phyloP scores from a whole-genome alignment of 30 jellyfish, hydroid and myxozoan genomes.

The Sanderia malayensis region DNA sequence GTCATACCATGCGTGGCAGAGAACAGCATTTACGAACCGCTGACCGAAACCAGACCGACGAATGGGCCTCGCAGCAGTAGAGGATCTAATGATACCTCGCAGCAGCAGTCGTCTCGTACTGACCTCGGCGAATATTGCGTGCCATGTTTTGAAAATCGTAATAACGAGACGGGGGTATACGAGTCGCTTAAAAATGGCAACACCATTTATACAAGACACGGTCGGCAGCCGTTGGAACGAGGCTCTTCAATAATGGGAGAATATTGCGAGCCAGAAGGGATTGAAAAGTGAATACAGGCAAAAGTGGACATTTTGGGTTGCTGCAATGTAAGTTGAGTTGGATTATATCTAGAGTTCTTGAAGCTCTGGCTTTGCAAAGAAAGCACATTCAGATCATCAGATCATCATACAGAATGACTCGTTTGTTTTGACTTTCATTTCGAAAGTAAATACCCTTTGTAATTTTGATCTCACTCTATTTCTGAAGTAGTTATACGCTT shows the following conservation, averaged over 20 bases:
- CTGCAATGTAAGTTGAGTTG: too few relatives aligned
- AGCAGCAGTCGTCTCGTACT: not conserved
- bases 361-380: too few relatives aligned
- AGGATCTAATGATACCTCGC: not conserved
- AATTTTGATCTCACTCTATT: too few relatives aligned
- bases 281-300: too few relatives aligned
- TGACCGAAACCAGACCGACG: slow-evolving; percentile 29
- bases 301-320: too few relatives aligned
- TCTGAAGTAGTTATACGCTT: too few relatives aligned
- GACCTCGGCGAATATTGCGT: slow-evolving; percentile 45
- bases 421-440: too few relatives aligned
- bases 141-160: slow-evolving; percentile 11
- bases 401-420: too few relatives aligned
- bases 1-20: slow-evolving; percentile 8
- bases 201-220: slow-evolving; percentile 4
- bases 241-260: not conserved
- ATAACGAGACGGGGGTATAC: not conserved
- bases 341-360: too few relatives aligned
- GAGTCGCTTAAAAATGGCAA: not conserved
- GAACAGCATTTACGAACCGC: slow-evolving; percentile 42
- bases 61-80: too few relatives aligned
- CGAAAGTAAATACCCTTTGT: too few relatives aligned
- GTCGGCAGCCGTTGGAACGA: not conserved
- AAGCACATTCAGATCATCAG: too few relatives aligned
- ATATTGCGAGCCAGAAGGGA: slow-evolving; percentile 42